These are phyloP conservation scores for Bilobella aurantiaca DNA, from an alignment of 1,140 invertebrate species.

Conservation along the genomic window DNA sequence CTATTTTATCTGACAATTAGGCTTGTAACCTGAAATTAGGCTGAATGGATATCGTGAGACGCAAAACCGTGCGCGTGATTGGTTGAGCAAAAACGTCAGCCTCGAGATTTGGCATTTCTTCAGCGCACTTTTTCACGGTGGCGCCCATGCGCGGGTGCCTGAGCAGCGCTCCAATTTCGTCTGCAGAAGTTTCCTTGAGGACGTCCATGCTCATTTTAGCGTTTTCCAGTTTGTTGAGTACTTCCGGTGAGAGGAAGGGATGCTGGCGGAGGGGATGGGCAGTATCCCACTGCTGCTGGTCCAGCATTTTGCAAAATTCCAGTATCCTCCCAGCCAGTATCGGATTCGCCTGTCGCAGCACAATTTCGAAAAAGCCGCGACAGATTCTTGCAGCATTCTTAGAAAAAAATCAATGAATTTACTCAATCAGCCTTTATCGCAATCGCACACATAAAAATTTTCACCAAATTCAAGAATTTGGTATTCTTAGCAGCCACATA, in stretches of 20 bases:
- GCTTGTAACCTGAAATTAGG: slow-evolving; percentile 76
- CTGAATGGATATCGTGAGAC: slow-evolving; percentile 69
- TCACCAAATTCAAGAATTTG: too few relatives aligned
- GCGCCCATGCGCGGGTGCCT: slow-evolving; percentile 63
- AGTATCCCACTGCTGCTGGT: slow-evolving; percentile 77
- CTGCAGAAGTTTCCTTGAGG: slow-evolving; percentile 71
- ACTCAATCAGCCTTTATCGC: too few relatives aligned
- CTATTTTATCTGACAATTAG: too few relatives aligned
- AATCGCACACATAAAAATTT: too few relatives aligned
- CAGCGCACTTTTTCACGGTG: slow-evolving; percentile 69
- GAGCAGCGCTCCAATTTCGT: slow-evolving; percentile 67
- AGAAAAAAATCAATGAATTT: too few relatives aligned
- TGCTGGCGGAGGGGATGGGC: slow-evolving; percentile 81
- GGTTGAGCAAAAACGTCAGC: slow-evolving; percentile 81
- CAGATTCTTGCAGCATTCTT: slow-evolving; percentile 83
- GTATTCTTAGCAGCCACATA: too few relatives aligned
- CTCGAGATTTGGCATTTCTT: slow-evolving; percentile 71
- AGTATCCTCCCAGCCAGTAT: slow-evolving; percentile 72
- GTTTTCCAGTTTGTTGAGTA: slow-evolving; percentile 71
- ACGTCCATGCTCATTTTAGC: slow-evolving; percentile 60
- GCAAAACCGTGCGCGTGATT: slow-evolving; percentile 83
- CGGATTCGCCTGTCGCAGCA: slow-evolving; percentile 76
- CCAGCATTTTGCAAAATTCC: slow-evolving; percentile 77
- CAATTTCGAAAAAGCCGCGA: slow-evolving; percentile 88
- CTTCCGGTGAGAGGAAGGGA: slow-evolving; percentile 59